A percentile compares a stretch with the other conserved stretches of the same genome.
These are phyloP conservation scores for Orthosia gracilis DNA, from an alignment of 2,888 invertebrate species.

Conservation along the genomic window DNA sequence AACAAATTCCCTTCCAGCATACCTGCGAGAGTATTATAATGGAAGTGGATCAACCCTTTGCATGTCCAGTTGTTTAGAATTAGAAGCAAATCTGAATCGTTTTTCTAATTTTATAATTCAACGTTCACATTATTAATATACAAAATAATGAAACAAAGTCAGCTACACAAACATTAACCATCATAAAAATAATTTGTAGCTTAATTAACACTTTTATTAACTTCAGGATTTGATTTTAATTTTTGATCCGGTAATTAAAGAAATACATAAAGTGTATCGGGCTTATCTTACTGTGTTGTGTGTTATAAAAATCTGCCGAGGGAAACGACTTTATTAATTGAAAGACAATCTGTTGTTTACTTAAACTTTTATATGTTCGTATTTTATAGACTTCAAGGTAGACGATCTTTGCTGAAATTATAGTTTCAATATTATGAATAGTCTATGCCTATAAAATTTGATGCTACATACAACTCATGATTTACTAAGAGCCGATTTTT, in stretches of 20 bases:
- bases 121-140: neutral
- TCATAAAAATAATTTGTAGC: slow-evolving; percentile 37
- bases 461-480: neutral
- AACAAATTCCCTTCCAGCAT: too few relatives aligned
- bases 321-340: slow-evolving; percentile 51
- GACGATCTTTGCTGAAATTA: neutral
- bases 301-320: slow-evolving; percentile 46
- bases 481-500: too few relatives aligned
- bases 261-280: slow-evolving; percentile 29
- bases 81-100: neutral
- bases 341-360: slow-evolving; percentile 39
- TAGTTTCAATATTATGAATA: too few relatives aligned
- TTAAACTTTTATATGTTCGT: slow-evolving; percentile 16
- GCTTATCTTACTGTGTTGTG: slow-evolving; percentile 30
- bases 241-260: slow-evolving; percentile 57
- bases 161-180: slow-evolving; percentile 9
- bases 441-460: neutral
- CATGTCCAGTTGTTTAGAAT: neutral
- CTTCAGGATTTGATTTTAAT: slow-evolving; percentile 38
- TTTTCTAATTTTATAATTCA: neutral
- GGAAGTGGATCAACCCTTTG: neutral
- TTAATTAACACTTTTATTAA: slow-evolving; percentile 49
- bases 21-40: too few relatives aligned
- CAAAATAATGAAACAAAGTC: slow-evolving; percentile 11
- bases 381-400: slow-evolving; percentile 31